These are phyloP conservation scores for Tachycineta bicolor DNA, from an alignment of 2,113 vertebrate genomes.

Conservation along the genomic window DNA sequence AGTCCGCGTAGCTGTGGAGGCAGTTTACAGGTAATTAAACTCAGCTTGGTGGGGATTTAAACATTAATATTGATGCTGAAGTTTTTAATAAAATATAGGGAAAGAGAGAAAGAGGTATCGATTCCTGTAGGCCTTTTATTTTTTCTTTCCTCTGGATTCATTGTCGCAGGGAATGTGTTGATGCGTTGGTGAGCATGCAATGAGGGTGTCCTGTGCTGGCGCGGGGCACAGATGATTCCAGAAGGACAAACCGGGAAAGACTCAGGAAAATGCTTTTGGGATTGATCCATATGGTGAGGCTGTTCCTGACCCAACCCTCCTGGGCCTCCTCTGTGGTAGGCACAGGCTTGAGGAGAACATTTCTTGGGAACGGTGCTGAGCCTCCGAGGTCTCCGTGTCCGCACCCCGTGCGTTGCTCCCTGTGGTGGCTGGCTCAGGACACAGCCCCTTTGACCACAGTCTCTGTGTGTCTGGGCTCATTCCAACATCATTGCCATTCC, in stretches of 20 bases:
- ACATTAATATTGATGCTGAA: constrained; percentile 59
- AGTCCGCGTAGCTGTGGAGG: neutral
- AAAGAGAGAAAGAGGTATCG: constrained; percentile 14
- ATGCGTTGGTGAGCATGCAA: neutral
- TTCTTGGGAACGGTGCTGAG: neutral
- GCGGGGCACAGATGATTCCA: rapidly evolving
- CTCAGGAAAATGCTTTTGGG: neutral
- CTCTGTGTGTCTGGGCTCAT: neutral
- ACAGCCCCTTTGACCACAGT: rapidly evolving
- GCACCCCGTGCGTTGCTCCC: rapidly evolving
- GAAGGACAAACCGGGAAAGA: neutral
- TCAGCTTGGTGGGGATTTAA: constrained; percentile 47
- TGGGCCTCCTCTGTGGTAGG: neutral
- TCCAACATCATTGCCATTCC: neutral
- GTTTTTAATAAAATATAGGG: constrained; percentile 68
- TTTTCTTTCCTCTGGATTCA: neutral
- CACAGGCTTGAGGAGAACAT: neutral
- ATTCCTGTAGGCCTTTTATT: constrained; percentile 24
- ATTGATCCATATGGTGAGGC: neutral
- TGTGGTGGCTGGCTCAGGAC: rapidly evolving
- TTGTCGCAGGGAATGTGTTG: neutral
- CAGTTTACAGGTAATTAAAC: constrained; percentile 67
- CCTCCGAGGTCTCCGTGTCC: neutral
- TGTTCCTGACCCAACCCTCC: rapidly evolving
- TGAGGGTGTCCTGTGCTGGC: neutral